Percentiles rank a stretch among this genome's conserved stretches.
phyloP scores from a whole-genome alignment of 2,888 invertebrate species.

The Epistrophe eligans region DNA sequence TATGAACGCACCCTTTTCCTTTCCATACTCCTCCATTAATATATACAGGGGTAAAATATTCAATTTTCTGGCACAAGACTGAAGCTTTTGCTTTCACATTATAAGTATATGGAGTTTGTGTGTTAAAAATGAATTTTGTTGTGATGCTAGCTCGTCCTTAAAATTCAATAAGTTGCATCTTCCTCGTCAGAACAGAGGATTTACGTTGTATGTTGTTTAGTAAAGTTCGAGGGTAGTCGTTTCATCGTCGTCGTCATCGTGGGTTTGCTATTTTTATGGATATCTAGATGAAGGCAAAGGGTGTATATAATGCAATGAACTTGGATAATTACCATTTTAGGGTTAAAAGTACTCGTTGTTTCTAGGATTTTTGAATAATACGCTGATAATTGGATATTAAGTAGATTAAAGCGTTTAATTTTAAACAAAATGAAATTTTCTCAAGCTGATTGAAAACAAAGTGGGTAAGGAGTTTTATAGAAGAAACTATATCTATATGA shows the following conservation, averaged over 20 bases:
- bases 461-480: background rate
- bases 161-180: constrained; percentile 60
- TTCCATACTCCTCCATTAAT: too few relatives aligned
- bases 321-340: constrained; percentile 55
- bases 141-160: constrained; percentile 21
- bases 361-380: constrained; percentile 50
- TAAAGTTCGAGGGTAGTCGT: background rate
- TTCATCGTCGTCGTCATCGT: background rate
- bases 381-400: constrained; percentile 68
- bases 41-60: background rate
- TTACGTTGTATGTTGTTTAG: constrained; percentile 17
- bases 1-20: background rate
- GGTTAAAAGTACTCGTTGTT: background rate
- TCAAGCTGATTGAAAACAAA: constrained; percentile 7
- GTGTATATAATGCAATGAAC: constrained; percentile 51
- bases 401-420: constrained; percentile 53
- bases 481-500: background rate
- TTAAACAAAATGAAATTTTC: constrained; percentile 43
- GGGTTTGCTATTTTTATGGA: background rate
- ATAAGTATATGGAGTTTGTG: background rate
- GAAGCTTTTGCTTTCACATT: background rate
- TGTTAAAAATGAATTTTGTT: constrained; percentile 12
- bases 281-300: background rate
- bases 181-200: constrained; percentile 31
- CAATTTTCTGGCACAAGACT: constrained; percentile 5